These are phyloP conservation scores for Sinocyclocheilus rhinocerous DNA, from an alignment of 2,113 vertebrate genomes.

Conservation along the genomic window DNA sequence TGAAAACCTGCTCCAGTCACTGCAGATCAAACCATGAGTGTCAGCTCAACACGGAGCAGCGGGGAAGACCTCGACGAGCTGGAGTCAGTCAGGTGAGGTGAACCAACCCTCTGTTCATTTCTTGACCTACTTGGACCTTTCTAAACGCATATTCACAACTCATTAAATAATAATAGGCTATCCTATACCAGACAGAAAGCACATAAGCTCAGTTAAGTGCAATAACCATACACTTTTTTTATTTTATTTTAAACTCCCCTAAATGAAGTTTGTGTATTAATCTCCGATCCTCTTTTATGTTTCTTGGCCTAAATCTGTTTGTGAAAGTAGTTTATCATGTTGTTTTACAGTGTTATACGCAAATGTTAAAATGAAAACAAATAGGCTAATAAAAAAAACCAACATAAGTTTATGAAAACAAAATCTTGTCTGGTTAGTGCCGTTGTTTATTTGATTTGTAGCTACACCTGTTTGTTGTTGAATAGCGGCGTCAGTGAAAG, in stretches of 20 bases:
- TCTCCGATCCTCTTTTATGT: not conserved
- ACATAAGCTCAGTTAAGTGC: not conserved
- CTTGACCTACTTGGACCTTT: not conserved
- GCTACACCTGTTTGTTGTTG: not conserved
- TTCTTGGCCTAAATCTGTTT: not conserved
- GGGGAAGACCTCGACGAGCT: conserved; percentile 68
- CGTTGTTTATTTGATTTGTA: not conserved
- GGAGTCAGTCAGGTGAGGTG: conserved; percentile 52
- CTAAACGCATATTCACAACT: conserved; percentile 52
- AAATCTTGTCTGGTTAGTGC: not conserved
- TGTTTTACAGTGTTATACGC: not conserved
- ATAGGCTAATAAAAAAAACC: not conserved
- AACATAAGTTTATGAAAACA: not conserved
- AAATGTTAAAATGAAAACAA: not conserved
- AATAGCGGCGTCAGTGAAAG: not conserved
- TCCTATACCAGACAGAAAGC: not conserved
- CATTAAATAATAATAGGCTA: conserved; percentile 33
- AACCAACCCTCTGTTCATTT: not conserved
- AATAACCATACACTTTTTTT: not conserved
- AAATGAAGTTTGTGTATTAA: not conserved
- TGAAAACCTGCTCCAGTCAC: not conserved
- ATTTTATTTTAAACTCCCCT: not conserved
- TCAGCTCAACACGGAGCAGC: conserved; percentile 50
- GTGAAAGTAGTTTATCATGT: not conserved
- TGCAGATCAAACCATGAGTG: conserved; percentile 58